Evolutionary conservation across 2,113 vertebrate species (phyloP).

Genomic region (Platichthys stellatus): DNA sequence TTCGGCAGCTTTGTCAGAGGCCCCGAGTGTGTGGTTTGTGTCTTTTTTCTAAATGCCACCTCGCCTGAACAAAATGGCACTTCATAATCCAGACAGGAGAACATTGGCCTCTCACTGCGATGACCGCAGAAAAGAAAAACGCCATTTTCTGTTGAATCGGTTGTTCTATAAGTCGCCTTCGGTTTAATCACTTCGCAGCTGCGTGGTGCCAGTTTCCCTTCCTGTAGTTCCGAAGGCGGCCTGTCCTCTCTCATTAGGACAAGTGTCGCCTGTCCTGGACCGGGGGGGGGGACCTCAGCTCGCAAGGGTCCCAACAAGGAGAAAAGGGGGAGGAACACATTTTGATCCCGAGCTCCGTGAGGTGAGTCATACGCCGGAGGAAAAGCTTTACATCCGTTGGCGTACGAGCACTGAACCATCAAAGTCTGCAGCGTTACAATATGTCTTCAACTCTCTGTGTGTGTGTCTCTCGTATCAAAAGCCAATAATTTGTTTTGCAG

Average conservation of each 20-base stretch:
- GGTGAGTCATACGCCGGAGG: constrained; percentile 21
- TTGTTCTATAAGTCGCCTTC: constrained; percentile 46
- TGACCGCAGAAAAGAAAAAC: constrained; percentile 10
- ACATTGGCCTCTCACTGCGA: constrained; percentile 23
- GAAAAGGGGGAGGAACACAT: neutral
- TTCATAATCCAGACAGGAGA: constrained; percentile 32
- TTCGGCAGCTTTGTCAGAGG: constrained; percentile 19
- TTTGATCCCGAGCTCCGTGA: neutral
- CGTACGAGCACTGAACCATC: constrained; percentile 61
- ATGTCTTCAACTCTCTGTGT: neutral
- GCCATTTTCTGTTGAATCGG: constrained; percentile 43
- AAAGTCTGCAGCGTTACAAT: constrained; percentile 23
- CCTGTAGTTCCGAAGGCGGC: constrained; percentile 26
- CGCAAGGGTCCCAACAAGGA: neutral
- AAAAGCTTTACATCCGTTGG: constrained; percentile 32
- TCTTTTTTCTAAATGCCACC: constrained; percentile 40
- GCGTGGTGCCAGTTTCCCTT: constrained; percentile 47
- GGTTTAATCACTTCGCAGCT: constrained; percentile 48
- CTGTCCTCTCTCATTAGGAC: constrained; percentile 47
- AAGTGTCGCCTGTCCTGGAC: constrained; percentile 21
- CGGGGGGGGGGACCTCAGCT: constrained; percentile 9
- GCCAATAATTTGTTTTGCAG: constrained; percentile 6
- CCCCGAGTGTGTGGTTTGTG: constrained; percentile 7
- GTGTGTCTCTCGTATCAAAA: constrained; percentile 24
- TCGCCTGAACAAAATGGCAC: constrained; percentile 19